These are phyloP conservation scores for Cryptomyrus ogoouensis DNA, from an alignment of 2,113 vertebrate genomes.

Conservation along the genomic window DNA sequence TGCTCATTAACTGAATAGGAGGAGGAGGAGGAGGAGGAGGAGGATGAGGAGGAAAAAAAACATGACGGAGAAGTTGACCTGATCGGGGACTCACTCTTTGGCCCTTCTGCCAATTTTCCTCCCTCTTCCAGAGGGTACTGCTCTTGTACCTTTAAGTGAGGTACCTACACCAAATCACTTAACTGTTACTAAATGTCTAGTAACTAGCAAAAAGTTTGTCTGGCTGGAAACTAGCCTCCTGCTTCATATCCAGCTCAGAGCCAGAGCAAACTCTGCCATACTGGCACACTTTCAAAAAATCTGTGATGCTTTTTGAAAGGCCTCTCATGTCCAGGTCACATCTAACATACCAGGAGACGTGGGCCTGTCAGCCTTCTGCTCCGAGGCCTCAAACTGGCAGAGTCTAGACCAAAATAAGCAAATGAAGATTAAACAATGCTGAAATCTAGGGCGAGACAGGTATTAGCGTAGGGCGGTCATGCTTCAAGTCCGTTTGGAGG, in stretches of 20 bases:
- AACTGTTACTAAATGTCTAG: not conserved
- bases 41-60: not conserved
- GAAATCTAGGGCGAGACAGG: slow-evolving; percentile 51
- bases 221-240: not conserved
- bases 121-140: not conserved
- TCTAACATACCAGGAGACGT: not conserved
- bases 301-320: not conserved
- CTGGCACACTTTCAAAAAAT: not conserved
- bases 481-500: slow-evolving; percentile 57
- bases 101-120: not conserved
- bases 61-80: not conserved
- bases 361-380: not conserved
- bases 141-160: not conserved
- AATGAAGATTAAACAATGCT: slow-evolving; percentile 69
- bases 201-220: not conserved
- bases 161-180: not conserved
- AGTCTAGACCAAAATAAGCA: slow-evolving; percentile 60
- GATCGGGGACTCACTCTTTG: not conserved
- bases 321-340: not conserved
- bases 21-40: not conserved
- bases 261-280: not conserved
- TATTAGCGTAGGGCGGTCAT: slow-evolving; percentile 59
- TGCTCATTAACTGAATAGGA: not conserved
- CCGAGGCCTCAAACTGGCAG: not conserved
- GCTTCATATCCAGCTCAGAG: not conserved